A percentile compares a stretch with the other conserved stretches of the same genome.
These are phyloP conservation scores for Coluber constrictor DNA, from an alignment of 2,797 vertebrate genomes.

Conservation along the genomic window DNA sequence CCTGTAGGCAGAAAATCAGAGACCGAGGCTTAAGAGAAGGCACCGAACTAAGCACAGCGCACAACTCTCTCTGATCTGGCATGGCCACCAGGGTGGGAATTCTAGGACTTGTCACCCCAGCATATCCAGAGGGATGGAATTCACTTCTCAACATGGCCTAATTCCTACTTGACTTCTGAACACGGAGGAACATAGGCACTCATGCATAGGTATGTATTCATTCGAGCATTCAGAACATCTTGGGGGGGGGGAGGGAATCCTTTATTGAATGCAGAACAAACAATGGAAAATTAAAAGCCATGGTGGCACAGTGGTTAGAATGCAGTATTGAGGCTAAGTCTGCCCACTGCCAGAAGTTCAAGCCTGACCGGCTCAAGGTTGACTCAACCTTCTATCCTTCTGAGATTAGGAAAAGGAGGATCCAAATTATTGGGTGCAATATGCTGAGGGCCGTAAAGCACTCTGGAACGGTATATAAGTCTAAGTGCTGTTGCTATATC, in stretches of 20 bases:
- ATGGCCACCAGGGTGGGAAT: neutral
- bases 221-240: neutral
- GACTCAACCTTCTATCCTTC: too few relatives aligned
- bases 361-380: neutral
- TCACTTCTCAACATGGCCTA: neutral
- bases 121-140: neutral
- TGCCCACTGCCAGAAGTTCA: neutral
- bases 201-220: neutral
- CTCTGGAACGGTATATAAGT: neutral
- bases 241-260: fast-evolving
- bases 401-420: neutral
- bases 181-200: neutral
- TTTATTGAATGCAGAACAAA: neutral
- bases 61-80: neutral
- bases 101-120: neutral
- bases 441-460: neutral
- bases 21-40: neutral
- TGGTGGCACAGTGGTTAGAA: neutral
- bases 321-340: neutral
- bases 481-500: neutral
- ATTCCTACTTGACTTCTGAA: neutral
- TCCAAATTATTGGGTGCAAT: neutral
- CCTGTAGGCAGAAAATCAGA: conserved; percentile 63
- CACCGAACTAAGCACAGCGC: neutral
- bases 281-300: neutral